Evolutionary conservation across 2,797 vertebrate species (phyloP).

Genomic region (Peromyscus eremicus): DNA sequence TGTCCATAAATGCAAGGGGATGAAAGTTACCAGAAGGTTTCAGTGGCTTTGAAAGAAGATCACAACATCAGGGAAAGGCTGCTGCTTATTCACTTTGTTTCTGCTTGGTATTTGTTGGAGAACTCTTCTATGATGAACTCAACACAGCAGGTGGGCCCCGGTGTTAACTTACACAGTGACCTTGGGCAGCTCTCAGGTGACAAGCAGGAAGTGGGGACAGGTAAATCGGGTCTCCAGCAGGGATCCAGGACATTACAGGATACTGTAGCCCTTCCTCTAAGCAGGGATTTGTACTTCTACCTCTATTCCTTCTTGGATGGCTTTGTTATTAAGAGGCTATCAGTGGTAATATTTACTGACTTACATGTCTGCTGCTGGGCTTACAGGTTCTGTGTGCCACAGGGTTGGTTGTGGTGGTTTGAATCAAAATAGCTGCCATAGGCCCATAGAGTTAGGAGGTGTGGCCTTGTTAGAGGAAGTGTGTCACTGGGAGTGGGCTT

Average conservation of each 20-base stretch:
- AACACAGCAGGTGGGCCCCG: background rate
- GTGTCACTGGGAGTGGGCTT: too few relatives aligned
- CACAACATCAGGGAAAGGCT: background rate
- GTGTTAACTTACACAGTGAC: background rate
- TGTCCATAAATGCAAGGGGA: slow-evolving; percentile 48
- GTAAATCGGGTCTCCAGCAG: background rate
- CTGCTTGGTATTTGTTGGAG: background rate
- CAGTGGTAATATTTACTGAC: background rate
- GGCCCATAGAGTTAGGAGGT: background rate
- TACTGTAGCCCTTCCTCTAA: background rate
- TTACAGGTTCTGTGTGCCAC: background rate
- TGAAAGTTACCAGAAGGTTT: background rate
- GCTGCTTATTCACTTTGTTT: slow-evolving; percentile 19
- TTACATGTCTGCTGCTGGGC: background rate
- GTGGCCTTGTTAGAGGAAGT: too few relatives aligned
- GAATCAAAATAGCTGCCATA: background rate
- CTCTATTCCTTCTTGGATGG: background rate
- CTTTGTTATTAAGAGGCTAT: background rate
- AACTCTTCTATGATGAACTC: background rate
- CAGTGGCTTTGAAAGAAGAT: slow-evolving; percentile 10
- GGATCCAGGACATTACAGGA: too few relatives aligned
- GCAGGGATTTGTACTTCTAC: background rate
- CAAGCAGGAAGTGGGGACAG: background rate
- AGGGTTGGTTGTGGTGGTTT: background rate
- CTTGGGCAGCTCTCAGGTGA: background rate